Evolutionary conservation across 2,797 vertebrate species (phyloP).

Genomic region (Centropyge bicolor): DNA sequence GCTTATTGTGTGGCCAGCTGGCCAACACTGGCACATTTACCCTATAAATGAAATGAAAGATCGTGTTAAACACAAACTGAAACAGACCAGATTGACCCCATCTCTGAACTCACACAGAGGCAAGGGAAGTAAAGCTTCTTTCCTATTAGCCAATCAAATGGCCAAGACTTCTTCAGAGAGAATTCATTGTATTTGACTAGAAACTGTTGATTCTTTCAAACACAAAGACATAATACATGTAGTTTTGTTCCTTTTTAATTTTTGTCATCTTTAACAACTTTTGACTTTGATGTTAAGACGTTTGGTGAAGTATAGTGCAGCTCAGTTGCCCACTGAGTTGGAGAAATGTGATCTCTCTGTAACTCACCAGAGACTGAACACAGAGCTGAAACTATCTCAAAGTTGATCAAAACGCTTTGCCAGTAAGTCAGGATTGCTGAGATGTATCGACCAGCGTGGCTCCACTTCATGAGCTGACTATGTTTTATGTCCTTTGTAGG

Average conservation of each 20-base stretch:
- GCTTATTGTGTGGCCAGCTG: not conserved
- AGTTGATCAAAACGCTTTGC: constrained; percentile 46
- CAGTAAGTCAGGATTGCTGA: constrained; percentile 10
- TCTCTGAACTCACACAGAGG: not conserved
- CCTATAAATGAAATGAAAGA: not conserved
- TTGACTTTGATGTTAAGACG: not conserved
- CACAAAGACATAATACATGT: not conserved
- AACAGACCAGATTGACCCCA: not conserved
- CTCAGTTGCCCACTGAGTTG: not conserved
- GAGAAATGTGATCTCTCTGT: not conserved
- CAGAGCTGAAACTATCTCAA: constrained; percentile 19
- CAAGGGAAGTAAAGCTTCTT: not conserved
- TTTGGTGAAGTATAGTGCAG: not conserved
- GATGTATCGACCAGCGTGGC: not conserved
- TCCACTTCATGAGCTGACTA: constrained; percentile 1
- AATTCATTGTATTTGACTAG: not conserved
- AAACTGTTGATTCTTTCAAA: not conserved
- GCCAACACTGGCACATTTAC: too few relatives aligned
- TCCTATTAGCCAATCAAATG: too few relatives aligned
- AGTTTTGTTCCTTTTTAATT: too few relatives aligned
- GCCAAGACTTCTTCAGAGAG: not conserved
- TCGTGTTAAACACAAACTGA: not conserved
- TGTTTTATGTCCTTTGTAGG: not conserved
- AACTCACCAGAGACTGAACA: constrained; percentile 33
- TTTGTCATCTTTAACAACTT: not conserved